These are phyloP conservation scores for Meteorus colon DNA, from an alignment of 2,888 invertebrate genomes.

Conservation along the genomic window DNA sequence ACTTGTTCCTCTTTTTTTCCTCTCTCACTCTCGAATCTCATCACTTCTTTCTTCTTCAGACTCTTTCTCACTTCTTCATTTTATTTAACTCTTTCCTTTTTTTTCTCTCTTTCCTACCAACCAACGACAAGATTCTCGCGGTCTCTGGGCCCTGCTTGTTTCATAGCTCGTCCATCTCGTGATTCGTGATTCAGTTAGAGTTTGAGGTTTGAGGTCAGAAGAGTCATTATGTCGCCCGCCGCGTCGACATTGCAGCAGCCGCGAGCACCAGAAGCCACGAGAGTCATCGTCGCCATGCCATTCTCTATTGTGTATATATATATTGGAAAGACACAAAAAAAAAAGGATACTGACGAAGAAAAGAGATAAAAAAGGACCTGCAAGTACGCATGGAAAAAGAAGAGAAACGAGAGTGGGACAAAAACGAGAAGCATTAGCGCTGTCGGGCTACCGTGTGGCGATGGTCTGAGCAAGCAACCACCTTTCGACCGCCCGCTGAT, in stretches of 20 bases:
- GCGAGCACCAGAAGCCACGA: constrained; percentile 12
- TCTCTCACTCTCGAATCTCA: background rate
- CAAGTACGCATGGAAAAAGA: constrained; percentile 35
- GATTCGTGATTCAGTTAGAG: constrained; percentile 66
- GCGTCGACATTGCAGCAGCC: constrained; percentile 55
- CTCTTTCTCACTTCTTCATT: background rate
- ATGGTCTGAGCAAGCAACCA: constrained; percentile 22
- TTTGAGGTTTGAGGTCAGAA: constrained; percentile 68
- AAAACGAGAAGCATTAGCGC: constrained; percentile 66
- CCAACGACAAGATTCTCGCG: constrained; percentile 29
- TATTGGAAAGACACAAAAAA: constrained; percentile 49
- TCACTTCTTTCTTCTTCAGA: background rate
- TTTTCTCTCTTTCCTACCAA: constrained; percentile 3
- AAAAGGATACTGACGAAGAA: constrained; percentile 25
- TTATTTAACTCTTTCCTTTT: constrained; percentile 14
- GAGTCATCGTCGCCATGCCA: constrained; percentile 25
- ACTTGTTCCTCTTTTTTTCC: background rate
- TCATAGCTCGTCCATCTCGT: constrained; percentile 2
- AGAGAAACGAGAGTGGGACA: constrained; percentile 49
- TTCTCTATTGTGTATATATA: background rate
- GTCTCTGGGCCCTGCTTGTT: constrained; percentile 19
- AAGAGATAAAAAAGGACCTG: constrained; percentile 25
- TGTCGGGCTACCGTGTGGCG: constrained; percentile 61
- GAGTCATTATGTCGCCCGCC: constrained; percentile 69
- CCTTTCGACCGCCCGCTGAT: constrained; percentile 65